Base-by-base conservation (phyloP, 2,113 vertebrate genomes). In the Corythornis madagascariensis region DNA sequence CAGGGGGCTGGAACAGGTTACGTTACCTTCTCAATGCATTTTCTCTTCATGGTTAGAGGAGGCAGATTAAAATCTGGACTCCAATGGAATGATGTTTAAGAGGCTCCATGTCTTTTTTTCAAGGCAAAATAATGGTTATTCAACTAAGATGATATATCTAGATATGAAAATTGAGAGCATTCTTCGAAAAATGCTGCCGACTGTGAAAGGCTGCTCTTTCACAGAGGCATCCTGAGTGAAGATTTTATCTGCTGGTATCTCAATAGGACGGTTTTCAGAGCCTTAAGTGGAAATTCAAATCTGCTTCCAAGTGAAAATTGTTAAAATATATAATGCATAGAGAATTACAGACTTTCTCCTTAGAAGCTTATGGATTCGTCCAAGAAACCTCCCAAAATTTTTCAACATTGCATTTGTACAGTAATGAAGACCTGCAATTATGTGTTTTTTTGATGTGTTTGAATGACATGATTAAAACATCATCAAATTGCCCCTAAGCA, bases 51-150 rank as follows among this genome's bases (percentile, higher is more conserved):
- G 80, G 69, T 89, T 93, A 61, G 79, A 94, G 89, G 67, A 78
- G 45, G 67, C 93, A 94, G 96, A 97, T 96, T 94, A 95, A 92
- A 96, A 97, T 96, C 93, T 94, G 80, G 87, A 88, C 84, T 92
- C 92, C 88, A 94, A 75, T 25, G 84, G 93, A 95, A 94, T 88
- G 87, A 67, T 95, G 91, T 87, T 97, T 96, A 95, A 96, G 94
- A 96, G 95, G 61, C 87, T 94, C 78, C 0, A 1, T 50, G 19
- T 87, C 85, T 93, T 92, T 90, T 48, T 38, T 70, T 65, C 75
- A 94, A 95, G 91, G 87, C 72, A 96, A 97, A 97, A 94, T 96
- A 93, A 94, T 95, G 88, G 91, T 96, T 97, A 97, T 97, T 97
- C 95, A 96, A 93, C 85, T 93, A 76, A 94, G 90, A 90, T 94